A percentile compares a stretch with the other conserved stretches of the same genome.
Conservation (phyloP, 2,113 vertebrate genomes). For the Marcusenius ussheri region DNA sequence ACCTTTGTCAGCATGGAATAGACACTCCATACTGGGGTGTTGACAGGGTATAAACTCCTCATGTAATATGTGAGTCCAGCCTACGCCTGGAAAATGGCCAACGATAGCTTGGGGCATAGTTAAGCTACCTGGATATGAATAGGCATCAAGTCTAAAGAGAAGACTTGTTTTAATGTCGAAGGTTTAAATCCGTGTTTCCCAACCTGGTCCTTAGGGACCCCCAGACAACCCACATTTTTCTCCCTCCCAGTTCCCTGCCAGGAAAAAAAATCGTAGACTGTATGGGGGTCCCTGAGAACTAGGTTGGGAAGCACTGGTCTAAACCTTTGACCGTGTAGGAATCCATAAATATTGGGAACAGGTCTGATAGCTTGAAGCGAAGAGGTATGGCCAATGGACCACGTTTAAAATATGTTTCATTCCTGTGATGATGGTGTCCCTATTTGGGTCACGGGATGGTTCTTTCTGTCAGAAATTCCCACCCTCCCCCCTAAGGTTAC, state of each 20-base stretch:
- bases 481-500: not conserved
- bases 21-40: not conserved
- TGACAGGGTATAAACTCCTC: not conserved
- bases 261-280: not conserved
- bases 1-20: not conserved
- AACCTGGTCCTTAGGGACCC: not conserved
- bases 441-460: not conserved
- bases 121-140: not conserved
- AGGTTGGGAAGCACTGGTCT: not conserved
- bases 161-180: not conserved
- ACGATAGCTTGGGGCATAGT: not conserved
- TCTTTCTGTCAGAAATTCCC: not conserved
- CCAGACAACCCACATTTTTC: not conserved
- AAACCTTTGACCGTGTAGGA: not conserved
- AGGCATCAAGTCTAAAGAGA: not conserved
- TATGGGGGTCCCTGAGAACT: not conserved
- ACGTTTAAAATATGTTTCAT: not conserved
- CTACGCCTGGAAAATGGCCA: not conserved
- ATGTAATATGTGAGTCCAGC: not conserved
- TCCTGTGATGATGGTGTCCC: not conserved
- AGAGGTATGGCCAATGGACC: not conserved
- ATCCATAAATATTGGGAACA: not conserved
- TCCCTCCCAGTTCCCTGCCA: not conserved
- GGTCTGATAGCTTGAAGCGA: not conserved
- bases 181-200: not conserved